Base-by-base conservation (phyloP, 2,888 invertebrate genomes). In the Tenthredo livida region DNA sequence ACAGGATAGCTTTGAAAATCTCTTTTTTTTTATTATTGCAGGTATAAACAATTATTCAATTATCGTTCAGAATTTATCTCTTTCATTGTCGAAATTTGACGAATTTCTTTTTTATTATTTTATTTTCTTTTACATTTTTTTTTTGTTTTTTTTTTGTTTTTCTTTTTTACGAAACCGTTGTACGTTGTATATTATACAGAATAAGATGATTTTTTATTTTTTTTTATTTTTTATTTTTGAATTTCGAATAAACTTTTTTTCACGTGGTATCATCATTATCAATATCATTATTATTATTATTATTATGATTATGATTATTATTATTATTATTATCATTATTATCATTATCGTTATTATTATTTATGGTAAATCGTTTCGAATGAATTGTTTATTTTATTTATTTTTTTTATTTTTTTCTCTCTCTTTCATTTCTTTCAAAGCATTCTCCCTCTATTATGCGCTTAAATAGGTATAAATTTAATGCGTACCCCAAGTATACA, bases 391-490 rank as follows among this genome's bases (percentile, higher is more conserved):
- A 1, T 33, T 2, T 29, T 29, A 0, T 65, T 29, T 21, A 4
- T 29, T 25, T 54, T 29, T 29, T 33, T 2, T 29, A 15, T 2
- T 65, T 29, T 21, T 12, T 29, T 25, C 7, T n/a, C n/a, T 54
- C n/a, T 54, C 17, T 54, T 54, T 54, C 87, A 90, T 89, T 91
- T 91, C 89, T 89, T 89, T 25, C 88, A 87, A 90, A 90, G 89
- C 90, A 90, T 88, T 90, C 85, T 90, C 85, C 50, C 37, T 2
- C 17, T 15, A 86, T 87, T 86, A 87, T 85, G 86, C 87, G 85
- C 84, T 84, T 87, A 84, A 54, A 54, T 54, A n/a, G 54, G 75
- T 72, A n/a, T 72, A 72, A 73, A 73, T 43, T 40, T 80, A 61
- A 17, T 80, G 25, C 21, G 80, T 80, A 80, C 40, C 80, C 85